Evolutionary conservation across 2,797 vertebrate species (phyloP).

Genomic region (Halcyon smyrnensis): DNA sequence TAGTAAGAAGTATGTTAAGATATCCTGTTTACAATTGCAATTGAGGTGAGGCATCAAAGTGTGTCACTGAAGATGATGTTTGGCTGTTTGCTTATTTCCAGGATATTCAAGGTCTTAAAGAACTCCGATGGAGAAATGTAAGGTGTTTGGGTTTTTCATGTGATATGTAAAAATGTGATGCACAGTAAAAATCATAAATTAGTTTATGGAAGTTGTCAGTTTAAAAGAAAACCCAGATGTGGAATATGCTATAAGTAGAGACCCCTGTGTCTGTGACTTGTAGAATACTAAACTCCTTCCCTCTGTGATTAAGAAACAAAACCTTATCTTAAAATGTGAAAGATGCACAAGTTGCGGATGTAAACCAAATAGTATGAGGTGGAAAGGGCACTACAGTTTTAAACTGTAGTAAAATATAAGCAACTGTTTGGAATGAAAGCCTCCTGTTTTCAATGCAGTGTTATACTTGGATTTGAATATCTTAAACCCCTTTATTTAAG

Average conservation of each 20-base stretch:
- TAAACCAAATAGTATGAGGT: background rate
- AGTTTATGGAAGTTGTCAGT: background rate
- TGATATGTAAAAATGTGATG: background rate
- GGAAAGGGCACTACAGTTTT: background rate
- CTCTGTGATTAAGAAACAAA: background rate
- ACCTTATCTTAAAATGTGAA: background rate
- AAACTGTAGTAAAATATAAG: background rate
- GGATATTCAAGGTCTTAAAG: background rate
- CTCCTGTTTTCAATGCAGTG: background rate
- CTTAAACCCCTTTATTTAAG: background rate
- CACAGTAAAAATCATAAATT: background rate
- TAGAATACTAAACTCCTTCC: background rate
- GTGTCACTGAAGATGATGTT: background rate
- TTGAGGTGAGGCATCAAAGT: background rate
- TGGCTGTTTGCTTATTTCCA: background rate
- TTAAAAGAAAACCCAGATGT: slow-evolving; percentile 6
- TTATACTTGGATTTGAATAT: background rate
- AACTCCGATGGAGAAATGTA: background rate
- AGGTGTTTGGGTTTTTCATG: background rate
- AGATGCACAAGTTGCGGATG: background rate
- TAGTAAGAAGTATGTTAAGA: background rate
- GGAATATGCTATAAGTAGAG: background rate
- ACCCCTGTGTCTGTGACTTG: background rate
- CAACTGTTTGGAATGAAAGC: background rate
- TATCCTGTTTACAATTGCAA: background rate